Evolutionary conservation across 2,113 vertebrate genomes (phyloP), one percentile per base, ranked within the genome.

Genomic region (Nibea albiflora): DNA sequence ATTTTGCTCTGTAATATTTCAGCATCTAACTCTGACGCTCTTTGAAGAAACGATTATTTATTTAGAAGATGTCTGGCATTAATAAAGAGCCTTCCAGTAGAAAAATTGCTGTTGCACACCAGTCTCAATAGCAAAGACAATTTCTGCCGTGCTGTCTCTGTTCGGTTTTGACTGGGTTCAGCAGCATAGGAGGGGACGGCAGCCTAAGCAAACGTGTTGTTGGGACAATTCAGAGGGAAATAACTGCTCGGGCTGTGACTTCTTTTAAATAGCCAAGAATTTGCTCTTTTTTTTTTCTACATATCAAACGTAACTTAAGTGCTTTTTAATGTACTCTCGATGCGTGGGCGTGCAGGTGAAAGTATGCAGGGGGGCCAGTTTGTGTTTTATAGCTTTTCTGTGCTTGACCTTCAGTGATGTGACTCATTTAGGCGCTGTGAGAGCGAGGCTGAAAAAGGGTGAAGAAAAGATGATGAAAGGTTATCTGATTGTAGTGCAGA

Each of bases 401-500:
- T 44, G 53, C 46, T 76, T 90, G 88, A 88, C 88, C 78, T 86
- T 85, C 84, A 78, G 5, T 69, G 63, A 85, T 50, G 53, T 81
- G 83, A 82, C 71, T 89, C 81, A 87, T 73, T 79, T 72, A 58
- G 62, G 28, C 16, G 28, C 57, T 12, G 35, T 24, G 24, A 65
- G 69, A 79, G 26, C 4, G 6, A 71, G 47, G 46, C 47, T 61
- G 73, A 44, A 74, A 61, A 20, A 35, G 6, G 1, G 6, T 5
- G 31, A n/a, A n/a, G n/a, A n/a, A n/a, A n/a, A n/a, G n/a, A n/a
- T n/a, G n/a, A n/a, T 61, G 73, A 44, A 81, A 87, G 85, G 80
- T 89, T 76, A 75, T 68, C 50, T 76, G 71, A 81, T 85, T 68
- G 73, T 56, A 12, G 67, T 0, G 17, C 49, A 69, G 78, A 82